phyloP scores from a whole-genome alignment of 1,140 invertebrate species.

The Drosophila pseudoananassae region DNA sequence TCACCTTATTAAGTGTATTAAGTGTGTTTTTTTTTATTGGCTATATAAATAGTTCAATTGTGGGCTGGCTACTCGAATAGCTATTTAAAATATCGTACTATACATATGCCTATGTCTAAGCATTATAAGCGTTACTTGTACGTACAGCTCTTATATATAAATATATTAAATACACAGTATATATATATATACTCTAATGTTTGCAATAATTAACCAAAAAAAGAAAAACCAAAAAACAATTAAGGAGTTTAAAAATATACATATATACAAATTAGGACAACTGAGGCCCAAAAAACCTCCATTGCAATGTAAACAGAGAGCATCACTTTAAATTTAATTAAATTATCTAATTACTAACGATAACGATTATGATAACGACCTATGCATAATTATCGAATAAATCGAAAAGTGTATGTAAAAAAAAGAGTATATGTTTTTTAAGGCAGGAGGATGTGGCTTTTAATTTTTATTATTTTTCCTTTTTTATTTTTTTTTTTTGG shows the following conservation, averaged over 20 bases:
- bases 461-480: background rate
- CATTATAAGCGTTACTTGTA: conserved; percentile 36
- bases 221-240: conserved; percentile 20
- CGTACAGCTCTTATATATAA: conserved; percentile 15
- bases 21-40: conserved; percentile 11
- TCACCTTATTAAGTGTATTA: background rate
- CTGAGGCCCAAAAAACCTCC: background rate
- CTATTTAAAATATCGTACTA: conserved; percentile 47
- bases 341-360: conserved; percentile 48
- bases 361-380: conserved; percentile 22
- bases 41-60: conserved; percentile 42
- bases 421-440: background rate
- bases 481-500: background rate
- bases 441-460: conserved; percentile 13
- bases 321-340: conserved; percentile 49
- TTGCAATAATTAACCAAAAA: conserved; percentile 35
- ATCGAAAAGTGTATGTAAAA: conserved; percentile 29
- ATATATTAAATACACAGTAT: conserved; percentile 6
- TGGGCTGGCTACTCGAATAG: conserved; percentile 41
- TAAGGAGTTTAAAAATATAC: conserved; percentile 17
- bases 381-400: conserved; percentile 45
- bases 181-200: conserved; percentile 4
- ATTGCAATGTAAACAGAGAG: conserved; percentile 44
- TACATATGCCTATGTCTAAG: conserved; percentile 46
- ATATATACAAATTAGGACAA: conserved; percentile 27